Evolutionary conservation across 2,888 invertebrate genomes (phyloP), one percentile per base, ranked within the genome.

Genomic region (Chrysotoxum bicinctum): DNA sequence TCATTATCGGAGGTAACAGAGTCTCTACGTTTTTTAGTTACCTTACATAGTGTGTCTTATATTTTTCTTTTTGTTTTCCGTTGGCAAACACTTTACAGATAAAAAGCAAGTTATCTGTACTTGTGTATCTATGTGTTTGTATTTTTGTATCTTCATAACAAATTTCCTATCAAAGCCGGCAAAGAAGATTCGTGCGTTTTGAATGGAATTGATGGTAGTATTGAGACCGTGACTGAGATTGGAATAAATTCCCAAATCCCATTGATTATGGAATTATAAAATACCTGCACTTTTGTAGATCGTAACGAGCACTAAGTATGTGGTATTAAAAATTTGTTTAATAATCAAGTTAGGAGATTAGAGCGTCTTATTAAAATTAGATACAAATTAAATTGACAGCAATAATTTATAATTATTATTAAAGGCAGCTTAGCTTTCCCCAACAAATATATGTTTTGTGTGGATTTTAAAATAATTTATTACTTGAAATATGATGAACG

Each of bases 141-240:
- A 12, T 21, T 23, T 37, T 23, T 0, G 21, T n/a, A 23, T n/a
- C 12, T 30, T 30, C 2, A 16, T 10, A 40, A 45, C 19, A 19
- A 16, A 45, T 30, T 64, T 45, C 32, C 23, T 32, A 21, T 43
- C 16, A 30, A 64, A 64, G 14, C 35, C 50, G 64, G 48, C 21
- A 50, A 21, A 48, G 45, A 50, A 35, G 66, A 66, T 66, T 21
- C 48, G 50, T 66, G 48, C n/a, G 35, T 35, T 50, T 50, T 23
- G 7, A 50, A 66, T 66, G 35, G 50, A 66, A 66, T 50, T 50
- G 23, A 66, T 66, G 35, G 35, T 23, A 21, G 50, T n/a, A n/a
- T 35, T 45, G 45, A 50, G 66, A 66, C 48, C 66, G 50, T 66
- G 66, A 66, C 48, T 66, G 50, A 21, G 48, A 66, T 21, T 66